Evolutionary conservation across 2,113 vertebrate species (phyloP), one percentile per base, ranked within the genome.

Genomic region (Corvus moneduloides): DNA sequence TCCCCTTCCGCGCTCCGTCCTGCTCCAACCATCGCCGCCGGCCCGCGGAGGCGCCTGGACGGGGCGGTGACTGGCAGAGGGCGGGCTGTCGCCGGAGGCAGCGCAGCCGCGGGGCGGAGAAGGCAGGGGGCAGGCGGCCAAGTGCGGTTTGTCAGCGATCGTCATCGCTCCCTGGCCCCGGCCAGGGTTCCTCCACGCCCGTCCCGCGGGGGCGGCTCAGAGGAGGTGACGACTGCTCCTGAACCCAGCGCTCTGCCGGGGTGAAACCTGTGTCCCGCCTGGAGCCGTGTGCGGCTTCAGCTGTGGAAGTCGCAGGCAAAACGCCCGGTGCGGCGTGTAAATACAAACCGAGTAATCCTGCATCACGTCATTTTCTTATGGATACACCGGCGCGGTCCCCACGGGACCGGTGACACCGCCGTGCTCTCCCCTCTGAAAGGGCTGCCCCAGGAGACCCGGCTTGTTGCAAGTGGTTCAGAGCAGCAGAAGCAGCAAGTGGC

Each of bases 131-230:
- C 2, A 1, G 8, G 71, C 3, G 54, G 41, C 24, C 4, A 13
- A 5, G 15, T 0, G 48, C 2, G 12, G 16, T 1, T 7, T 7
- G 41, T 4, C 43, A 0, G 24, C 0, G 48, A 4, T 52, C 8
- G 19, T 28, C 41, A 1, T 7, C 13, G 13, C 16, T 27, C 6
- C n/a, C 26, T 28, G 13, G 3, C 12, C n/a, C 23, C 28, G 2
- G 26, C 6, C 8, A 23, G n/a, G 22, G 23, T 4, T 32, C 9
- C 30, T 19, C 20, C 24, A 2, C 5, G 3, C 7, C 49, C 19
- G 37, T 16, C 51, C 41, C 35, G 16, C 22, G 3, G 83, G 32
- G 79, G 33, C 7, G 22, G 19, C 15, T 24, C 26, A 43, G 33
- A 12, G 41, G 61, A 15, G 16, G 2, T 26, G 28, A 46, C 4